Evolutionary conservation across 2,797 vertebrate genomes (phyloP).

Genomic region (Aldrovandia affinis): DNA sequence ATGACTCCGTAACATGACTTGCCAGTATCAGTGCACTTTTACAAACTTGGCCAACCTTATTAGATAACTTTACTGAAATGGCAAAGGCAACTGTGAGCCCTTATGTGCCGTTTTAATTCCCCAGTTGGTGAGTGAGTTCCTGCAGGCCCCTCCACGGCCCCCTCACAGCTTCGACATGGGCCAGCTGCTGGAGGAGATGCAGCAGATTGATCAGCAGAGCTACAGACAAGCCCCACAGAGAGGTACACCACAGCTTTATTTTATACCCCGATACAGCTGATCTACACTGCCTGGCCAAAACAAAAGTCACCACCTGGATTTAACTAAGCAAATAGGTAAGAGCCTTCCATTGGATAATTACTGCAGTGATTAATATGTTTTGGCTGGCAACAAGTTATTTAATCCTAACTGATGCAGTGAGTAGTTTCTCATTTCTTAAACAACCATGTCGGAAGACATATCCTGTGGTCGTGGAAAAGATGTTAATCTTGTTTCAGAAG

Average conservation of each 20-base stretch:
- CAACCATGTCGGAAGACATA: no score
- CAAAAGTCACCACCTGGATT: no score
- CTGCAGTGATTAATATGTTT: no score
- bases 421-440: no score
- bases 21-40: no score
- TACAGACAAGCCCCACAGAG: constrained; percentile 93
- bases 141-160: constrained; percentile 86
- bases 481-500: no score
- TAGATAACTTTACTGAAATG: constrained; percentile 11
- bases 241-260: constrained; percentile 69
- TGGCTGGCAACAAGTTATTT: no score
- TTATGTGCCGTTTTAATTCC: constrained; percentile 32
- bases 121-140: constrained; percentile 94
- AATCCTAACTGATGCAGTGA: no score
- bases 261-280: background rate
- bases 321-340: no score
- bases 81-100: background rate
- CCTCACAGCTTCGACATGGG: constrained; percentile 98
- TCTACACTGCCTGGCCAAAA: no score
- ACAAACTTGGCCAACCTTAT: background rate
- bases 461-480: no score
- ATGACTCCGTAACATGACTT: background rate
- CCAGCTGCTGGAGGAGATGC: constrained; percentile 96
- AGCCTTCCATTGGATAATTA: no score
- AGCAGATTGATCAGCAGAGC: constrained; percentile 95